These are phyloP conservation scores for Sylvilagus bachmani DNA, from an alignment of 2,113 vertebrate genomes.

Conservation along the genomic window DNA sequence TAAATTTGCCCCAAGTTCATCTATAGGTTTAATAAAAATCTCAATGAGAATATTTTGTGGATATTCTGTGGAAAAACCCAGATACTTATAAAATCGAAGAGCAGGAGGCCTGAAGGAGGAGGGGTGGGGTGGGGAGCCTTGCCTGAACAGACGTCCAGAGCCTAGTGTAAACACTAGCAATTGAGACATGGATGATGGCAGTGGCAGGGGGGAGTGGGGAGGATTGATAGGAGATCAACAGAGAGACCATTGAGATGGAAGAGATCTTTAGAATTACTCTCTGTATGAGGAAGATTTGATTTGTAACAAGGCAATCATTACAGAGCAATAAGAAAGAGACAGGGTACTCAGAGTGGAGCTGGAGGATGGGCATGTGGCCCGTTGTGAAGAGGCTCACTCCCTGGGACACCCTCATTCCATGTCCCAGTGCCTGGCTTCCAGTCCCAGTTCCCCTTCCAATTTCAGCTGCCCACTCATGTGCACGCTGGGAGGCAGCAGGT, in stretches of 20 bases:
- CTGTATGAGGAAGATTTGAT: neutral
- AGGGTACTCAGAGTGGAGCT: neutral
- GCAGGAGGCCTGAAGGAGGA: conserved; percentile 3
- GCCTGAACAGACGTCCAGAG: neutral
- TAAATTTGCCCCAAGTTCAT: conserved; percentile 40
- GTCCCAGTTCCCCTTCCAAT: no score
- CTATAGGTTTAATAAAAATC: conserved; percentile 37
- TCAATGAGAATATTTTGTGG: conserved; percentile 9
- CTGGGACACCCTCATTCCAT: no score
- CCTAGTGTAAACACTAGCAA: neutral
- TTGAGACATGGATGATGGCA: neutral
- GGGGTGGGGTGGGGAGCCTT: neutral
- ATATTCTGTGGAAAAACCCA: conserved; percentile 37
- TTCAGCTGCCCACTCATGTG: no score
- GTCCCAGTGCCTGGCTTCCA: no score
- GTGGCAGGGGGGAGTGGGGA: neutral
- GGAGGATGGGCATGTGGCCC: no score
- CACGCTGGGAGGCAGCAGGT: no score
- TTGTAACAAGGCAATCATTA: neutral
- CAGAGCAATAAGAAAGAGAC: neutral
- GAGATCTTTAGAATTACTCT: neutral
- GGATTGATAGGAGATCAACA: neutral
- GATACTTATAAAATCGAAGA: conserved; percentile 1
- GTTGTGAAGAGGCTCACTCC: no score
- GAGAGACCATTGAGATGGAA: neutral